These are phyloP conservation scores for Corythornis vintsioides DNA, from an alignment of 2,113 vertebrate genomes.

Conservation along the genomic window DNA sequence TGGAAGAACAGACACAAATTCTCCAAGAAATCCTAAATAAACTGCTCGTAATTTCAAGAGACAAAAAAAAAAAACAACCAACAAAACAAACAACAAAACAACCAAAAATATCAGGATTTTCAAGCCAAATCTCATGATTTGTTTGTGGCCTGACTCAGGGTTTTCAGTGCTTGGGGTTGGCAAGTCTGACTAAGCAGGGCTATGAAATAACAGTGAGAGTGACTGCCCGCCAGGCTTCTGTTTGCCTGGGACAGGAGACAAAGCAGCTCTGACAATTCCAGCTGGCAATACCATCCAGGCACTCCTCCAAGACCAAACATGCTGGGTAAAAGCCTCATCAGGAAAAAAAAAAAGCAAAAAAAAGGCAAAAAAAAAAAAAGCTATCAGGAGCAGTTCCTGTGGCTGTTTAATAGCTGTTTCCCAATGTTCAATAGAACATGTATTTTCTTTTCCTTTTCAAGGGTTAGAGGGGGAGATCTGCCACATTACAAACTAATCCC, in stretches of 20 bases:
- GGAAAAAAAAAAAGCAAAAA: background rate
- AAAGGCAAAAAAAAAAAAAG: background rate
- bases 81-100: too few relatives aligned
- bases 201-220: conserved; percentile 58
- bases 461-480: background rate
- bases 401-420: conserved; percentile 43
- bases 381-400: conserved; percentile 32
- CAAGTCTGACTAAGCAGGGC: conserved; percentile 64
- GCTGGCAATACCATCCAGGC: conserved; percentile 65
- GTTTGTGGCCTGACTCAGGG: conserved; percentile 63
- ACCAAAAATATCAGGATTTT: conserved; percentile 35
- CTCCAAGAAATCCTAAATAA: conserved; percentile 36
- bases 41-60: conserved; percentile 10
- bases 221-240: conserved; percentile 58
- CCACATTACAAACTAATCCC: background rate
- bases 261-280: conserved; percentile 67
- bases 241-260: conserved; percentile 69
- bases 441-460: conserved; percentile 30
- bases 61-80: background rate
- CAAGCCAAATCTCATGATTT: conserved; percentile 58
- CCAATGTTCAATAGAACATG: background rate
- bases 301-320: conserved; percentile 58
- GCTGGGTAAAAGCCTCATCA: conserved; percentile 58
- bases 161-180: conserved; percentile 54
- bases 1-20: background rate